A percentile compares a stretch with the other conserved stretches of the same genome.
Conservation (phyloP, 2,113 vertebrate genomes). For the Hypanus sabinus region DNA sequence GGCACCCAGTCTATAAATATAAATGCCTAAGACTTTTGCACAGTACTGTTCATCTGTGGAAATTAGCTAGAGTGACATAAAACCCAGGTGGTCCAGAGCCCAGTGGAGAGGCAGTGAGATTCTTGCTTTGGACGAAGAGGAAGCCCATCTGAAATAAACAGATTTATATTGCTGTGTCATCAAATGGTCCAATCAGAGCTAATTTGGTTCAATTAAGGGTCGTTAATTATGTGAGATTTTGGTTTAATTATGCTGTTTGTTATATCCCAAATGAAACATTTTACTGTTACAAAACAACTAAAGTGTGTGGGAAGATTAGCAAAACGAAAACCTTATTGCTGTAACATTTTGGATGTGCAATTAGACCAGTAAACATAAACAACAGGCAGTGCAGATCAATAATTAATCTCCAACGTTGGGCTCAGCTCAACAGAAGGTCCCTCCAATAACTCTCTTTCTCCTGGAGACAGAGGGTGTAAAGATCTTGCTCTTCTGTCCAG, state of each 20-base stretch:
- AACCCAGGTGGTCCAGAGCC: too few species aligned
- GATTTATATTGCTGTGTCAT: neutral
- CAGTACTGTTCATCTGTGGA: too few species aligned
- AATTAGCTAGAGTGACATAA: too few species aligned
- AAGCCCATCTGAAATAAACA: neutral
- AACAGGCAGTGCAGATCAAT: neutral
- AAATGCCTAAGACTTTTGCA: too few species aligned
- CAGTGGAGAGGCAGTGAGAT: too few species aligned
- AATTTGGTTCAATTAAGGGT: conserved; percentile 15
- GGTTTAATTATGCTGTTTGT: conserved; percentile 28
- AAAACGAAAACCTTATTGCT: neutral
- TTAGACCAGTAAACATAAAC: neutral
- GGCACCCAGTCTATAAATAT: too few species aligned
- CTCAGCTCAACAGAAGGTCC: neutral
- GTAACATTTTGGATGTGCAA: conserved; percentile 3
- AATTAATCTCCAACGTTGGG: neutral
- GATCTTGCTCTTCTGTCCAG: too few species aligned
- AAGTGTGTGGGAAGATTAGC: neutral
- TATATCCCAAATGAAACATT: neutral
- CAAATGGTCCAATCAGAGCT: conserved; percentile 19
- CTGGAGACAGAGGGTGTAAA: neutral
- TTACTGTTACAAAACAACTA: neutral
- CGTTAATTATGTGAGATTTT: conserved; percentile 16
- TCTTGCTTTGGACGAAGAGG: neutral
- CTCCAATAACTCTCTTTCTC: neutral